phyloP scores from a whole-genome alignment of 2,888 invertebrate species.

The Erebia epiphron region DNA sequence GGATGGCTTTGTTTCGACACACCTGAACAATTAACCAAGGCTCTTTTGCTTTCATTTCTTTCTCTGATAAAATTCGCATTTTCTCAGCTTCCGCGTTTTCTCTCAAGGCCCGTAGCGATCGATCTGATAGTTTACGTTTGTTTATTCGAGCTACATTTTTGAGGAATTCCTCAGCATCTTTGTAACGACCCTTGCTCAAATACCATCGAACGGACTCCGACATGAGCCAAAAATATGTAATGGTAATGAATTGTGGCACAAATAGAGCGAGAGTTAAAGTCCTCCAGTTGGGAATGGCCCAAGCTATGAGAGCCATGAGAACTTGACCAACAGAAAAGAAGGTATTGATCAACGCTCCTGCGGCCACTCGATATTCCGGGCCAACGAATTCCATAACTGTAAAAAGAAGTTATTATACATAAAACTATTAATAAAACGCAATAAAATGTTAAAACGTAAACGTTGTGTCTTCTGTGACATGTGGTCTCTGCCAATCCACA shows the following conservation, averaged over 20 bases:
- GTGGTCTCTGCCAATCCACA: no score
- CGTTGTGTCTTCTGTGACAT: no score
- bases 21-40: slow-evolving; percentile 16
- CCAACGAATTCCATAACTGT: slow-evolving; percentile 87
- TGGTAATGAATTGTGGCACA: slow-evolving; percentile 83
- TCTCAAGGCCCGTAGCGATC: slow-evolving; percentile 54
- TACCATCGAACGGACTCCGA: slow-evolving; percentile 88
- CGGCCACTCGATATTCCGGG: slow-evolving; percentile 84
- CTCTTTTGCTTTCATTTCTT: slow-evolving; percentile 1
- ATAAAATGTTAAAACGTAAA: no score
- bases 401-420: not conserved
- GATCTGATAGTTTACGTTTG: slow-evolving; percentile 67
- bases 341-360: slow-evolving; percentile 84
- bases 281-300: slow-evolving; percentile 85
- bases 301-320: slow-evolving; percentile 83
- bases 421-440: no score
- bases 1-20: slow-evolving; percentile 50
- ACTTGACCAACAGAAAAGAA: slow-evolving; percentile 86
- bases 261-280: slow-evolving; percentile 83
- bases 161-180: slow-evolving; percentile 82
- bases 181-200: slow-evolving; percentile 81
- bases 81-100: slow-evolving; percentile 20
- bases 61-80: not conserved
- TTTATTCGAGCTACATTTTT: slow-evolving; percentile 81
- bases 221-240: slow-evolving; percentile 84